Base-by-base conservation (phyloP, 2,888 invertebrate species). In the Trypoxylon attenuatum region DNA sequence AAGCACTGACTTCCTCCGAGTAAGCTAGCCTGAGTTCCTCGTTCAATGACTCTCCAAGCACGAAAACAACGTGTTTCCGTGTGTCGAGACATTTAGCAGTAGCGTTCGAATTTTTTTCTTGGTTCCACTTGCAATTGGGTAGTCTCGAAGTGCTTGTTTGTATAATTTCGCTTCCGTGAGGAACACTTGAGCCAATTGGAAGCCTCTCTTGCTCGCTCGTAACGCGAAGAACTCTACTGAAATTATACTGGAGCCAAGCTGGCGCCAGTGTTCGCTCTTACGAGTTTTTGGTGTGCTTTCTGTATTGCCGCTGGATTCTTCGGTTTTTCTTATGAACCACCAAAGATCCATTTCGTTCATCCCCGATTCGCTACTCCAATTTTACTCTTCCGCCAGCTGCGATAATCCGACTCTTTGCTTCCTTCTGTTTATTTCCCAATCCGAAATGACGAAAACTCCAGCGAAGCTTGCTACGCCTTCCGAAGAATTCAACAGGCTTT, bases 311-410 rank as follows among this genome's bases (percentile, higher is more conserved):
- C n/a, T n/a, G n/a, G n/a, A n/a, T n/a, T n/a, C n/a, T n/a, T n/a
- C n/a, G n/a, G n/a, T n/a, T n/a, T n/a, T n/a, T n/a, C n/a, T 71
- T 67, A 58, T 49, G 62, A 65, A 69, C 67, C 53, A 41, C 38
- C 25, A 50, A 46, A 62, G 53, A 58, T 59, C 43, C 43, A 50
- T 49, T 29, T 19, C 47, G 50, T 45, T 54, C 41, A 38, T 46
- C 39, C 23, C 27, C 42, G 50, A 21, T 29, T 1, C 15, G 53
- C 47, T 45, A 63, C 62, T 74, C 67, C 70, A 77, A 73, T 77
- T 78, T 78, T 74, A 74, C 72, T 69, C 72, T 64, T 77, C 68
- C 65, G 63, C 53, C 62, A 68, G 63, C 60, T 53, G 55, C 39
- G 39, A 23, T 23, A 42, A 41, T n/a, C 29, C 22, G 54, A 25